Conservation (phyloP, 2,113 vertebrate species). For the Leptobrachium leishanense region DNA sequence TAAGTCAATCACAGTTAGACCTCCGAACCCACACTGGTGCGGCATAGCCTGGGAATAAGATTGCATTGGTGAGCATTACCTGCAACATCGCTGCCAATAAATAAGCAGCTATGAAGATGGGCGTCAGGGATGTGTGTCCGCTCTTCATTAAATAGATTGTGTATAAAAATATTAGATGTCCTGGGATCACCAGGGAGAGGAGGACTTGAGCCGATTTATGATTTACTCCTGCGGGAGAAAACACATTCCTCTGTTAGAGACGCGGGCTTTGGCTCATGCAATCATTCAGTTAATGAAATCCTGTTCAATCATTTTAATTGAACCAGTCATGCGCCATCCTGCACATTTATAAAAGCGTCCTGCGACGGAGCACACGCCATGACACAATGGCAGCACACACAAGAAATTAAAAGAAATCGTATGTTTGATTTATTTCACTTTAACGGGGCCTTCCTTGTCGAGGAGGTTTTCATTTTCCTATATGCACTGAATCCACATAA, state of each 20-base stretch:
- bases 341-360: background rate
- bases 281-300: constrained; percentile 32
- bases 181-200: constrained; percentile 85
- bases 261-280: constrained; percentile 6
- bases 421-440: too few species aligned
- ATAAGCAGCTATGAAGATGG: constrained; percentile 87
- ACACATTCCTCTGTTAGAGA: background rate
- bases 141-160: constrained; percentile 97
- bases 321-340: background rate
- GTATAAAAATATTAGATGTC: constrained; percentile 93
- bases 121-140: constrained; percentile 87
- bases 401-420: too few species aligned
- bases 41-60: background rate
- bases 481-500: too few species aligned
- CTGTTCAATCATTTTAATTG: constrained; percentile 15
- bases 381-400: background rate
- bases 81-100: constrained; percentile 88
- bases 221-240: constrained; percentile 78
- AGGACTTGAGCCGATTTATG: constrained; percentile 95
- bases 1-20: too few species aligned
- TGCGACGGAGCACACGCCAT: background rate
- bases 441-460: too few species aligned
- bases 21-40: too few species aligned
- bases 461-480: too few species aligned
- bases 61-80: constrained; percentile 65